phyloP scores from a whole-genome alignment of 2,888 invertebrate genomes.

The Stramonita haemastoma region DNA sequence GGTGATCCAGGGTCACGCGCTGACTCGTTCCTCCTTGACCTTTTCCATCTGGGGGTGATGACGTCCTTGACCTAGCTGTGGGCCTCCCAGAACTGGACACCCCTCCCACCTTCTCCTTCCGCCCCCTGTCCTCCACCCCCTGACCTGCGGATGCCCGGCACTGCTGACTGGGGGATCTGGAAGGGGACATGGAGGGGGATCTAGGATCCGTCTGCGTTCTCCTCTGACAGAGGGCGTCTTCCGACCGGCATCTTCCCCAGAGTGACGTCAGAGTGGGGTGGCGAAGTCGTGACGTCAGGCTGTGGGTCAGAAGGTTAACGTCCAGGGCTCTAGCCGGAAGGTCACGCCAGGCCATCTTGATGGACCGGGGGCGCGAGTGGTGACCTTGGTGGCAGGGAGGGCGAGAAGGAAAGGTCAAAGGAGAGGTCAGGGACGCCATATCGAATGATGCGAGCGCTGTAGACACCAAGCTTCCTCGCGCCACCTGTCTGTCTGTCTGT shows the following conservation, averaged over 20 bases:
- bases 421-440: too few relatives aligned
- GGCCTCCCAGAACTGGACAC: not conserved
- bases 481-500: too few relatives aligned
- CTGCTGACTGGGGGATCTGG: not conserved
- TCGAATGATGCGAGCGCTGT: too few relatives aligned
- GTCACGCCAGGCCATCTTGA: conserved; percentile 1
- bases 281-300: conserved; percentile 55
- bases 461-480: too few relatives aligned
- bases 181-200: not conserved
- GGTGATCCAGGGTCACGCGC: too few relatives aligned
- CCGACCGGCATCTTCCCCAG: not conserved
- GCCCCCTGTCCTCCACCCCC: not conserved
- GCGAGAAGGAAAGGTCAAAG: too few relatives aligned
- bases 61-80: too few relatives aligned
- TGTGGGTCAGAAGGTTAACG: conserved; percentile 58
- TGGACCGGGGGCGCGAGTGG: not conserved
- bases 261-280: conserved; percentile 41
- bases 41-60: too few relatives aligned
- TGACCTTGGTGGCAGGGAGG: too few relatives aligned
- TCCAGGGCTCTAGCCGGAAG: conserved; percentile 41
- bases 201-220: not conserved
- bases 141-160: not conserved
- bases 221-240: not conserved
- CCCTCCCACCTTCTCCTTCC: not conserved
- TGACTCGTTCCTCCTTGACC: too few relatives aligned